Base-by-base conservation (phyloP, 2,113 vertebrate species). In the Sorex fumeus region DNA sequence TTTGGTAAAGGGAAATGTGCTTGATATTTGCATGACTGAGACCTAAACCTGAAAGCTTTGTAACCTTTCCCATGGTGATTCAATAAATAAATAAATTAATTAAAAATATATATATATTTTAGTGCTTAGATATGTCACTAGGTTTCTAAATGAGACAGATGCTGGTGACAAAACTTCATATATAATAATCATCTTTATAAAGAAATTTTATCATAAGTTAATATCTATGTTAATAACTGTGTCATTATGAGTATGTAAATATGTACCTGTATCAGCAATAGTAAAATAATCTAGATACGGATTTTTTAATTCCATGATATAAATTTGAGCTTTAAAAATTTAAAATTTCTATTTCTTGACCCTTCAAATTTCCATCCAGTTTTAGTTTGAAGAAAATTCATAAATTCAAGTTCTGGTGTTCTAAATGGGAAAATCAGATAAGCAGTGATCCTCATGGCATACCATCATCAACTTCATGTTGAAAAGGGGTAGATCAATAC, bases 321-420 rank as follows among this genome's bases (percentile, higher is more conserved):
- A 25, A 15, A 10, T 60, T 84, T 91, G 53, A 36, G 2, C 53
- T 69, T 78, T 71, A 28, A 15, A 82, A 91, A 76, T 40, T 36
- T 50, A 76, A 69, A n/a, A 47, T 76, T 81, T 50, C 70, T 18
- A 80, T 69, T 30, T 0, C 7, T 32, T 19, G 19, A 3, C 60
- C 36, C 21, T 69, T 91, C 15, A 84, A 67, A 94, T 84, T 94
- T 74, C 12, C 10, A 50, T 1, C 77, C 30, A 62, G 11, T n/a
- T 32, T 64, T 30, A 34, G 43, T 70, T 79, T 64, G 62, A 40
- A 43, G 6, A 36, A 85, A 69, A 85, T 40, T 57, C 6, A 15
- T 66, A 74, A 60, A 25, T 84, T 69, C 71, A 88, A 88, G 8
- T 80, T n/a, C 62, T 76, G 27, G 12, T 66, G 0, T 87, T 1